Base-by-base conservation (phyloP, 2,888 invertebrate species). In the Stomorhina lunata region DNA sequence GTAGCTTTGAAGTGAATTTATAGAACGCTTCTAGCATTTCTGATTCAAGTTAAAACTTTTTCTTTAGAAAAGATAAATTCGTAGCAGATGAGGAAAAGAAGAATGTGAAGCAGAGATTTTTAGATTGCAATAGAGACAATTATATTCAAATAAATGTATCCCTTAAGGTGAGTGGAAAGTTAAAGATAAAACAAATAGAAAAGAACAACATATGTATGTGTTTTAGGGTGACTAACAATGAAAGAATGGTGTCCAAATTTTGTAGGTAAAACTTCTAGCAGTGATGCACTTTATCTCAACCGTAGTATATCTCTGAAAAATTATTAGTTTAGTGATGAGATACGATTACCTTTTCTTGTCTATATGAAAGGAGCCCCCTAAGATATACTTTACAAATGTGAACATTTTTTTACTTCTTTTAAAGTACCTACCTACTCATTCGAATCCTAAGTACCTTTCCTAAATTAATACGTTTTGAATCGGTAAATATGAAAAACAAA, bases 111-210 rank as follows among this genome's bases (percentile, higher is more conserved):
- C n/a, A 20, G 2, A 37, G 25, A 59, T 12, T 1, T 6, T 40
- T 3, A 27, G 25, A 25, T 61, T 40, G 40, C 6, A 61, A 40
- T 27, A 43, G 4, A 27, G 40, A 34, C 66, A 66, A 50, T 66
- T 37, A 66, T 25, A 66, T 66, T 66, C 34, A 66, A 50, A 66
- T 50, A 48, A 59, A 71, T 59, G 45, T 59, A 48, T 71, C 59
- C 71, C 71, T 71, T 57, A 59, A 71, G 71, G 45, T 34, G 34
- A 71, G 48, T 59, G 48, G 45, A 71, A 71, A 43, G 12, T 4
- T 40, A 55, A 27, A 29, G 10, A 43, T 20, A 69, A 57, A 69
- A 57, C 45, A 57, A 69, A 45, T 69, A 9, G 29, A 9, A 32
- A 32, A 25, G 45, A 69, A 17, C 22, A 29, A 32, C 27, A 27